phyloP scores from a whole-genome alignment of 2,888 invertebrate genomes.

The Epinotia brunnichana region DNA sequence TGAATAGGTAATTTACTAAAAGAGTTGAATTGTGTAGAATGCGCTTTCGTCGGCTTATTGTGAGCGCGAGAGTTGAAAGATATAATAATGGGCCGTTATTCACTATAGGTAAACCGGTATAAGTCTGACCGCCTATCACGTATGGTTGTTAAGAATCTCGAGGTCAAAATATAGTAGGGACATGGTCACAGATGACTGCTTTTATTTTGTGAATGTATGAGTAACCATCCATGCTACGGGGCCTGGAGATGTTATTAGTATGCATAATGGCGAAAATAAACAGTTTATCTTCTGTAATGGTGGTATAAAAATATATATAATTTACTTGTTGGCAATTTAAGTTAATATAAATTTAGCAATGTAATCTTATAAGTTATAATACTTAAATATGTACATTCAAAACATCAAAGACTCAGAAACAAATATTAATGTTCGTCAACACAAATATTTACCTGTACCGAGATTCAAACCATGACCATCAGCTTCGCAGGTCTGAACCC shows the following conservation, averaged over 20 bases:
- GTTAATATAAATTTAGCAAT: not conserved
- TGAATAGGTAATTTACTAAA: constrained; percentile 23
- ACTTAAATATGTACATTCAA: too few species aligned
- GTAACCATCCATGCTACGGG: too few species aligned
- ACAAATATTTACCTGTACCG: too few species aligned
- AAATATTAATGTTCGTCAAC: too few species aligned
- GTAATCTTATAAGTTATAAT: too few species aligned
- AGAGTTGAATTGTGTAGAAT: constrained; percentile 30
- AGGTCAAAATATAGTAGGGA: constrained; percentile 1
- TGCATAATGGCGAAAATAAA: not conserved
- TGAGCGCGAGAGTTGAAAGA: constrained; percentile 41
- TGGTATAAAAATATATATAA: not conserved
- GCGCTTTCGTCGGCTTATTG: constrained; percentile 45
- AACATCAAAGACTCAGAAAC: too few species aligned
- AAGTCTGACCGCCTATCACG: not conserved
- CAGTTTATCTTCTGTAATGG: not conserved
- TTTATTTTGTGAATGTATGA: not conserved
- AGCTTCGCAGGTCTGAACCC: too few species aligned
- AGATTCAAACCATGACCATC: too few species aligned
- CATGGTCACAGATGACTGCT: not conserved
- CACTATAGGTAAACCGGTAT: not conserved
- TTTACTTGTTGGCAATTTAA: not conserved
- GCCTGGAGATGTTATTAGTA: not conserved
- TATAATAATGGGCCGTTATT: constrained; percentile 13
- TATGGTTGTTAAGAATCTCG: not conserved